Percentiles rank a stretch among this genome's conserved stretches.
Evolutionary conservation across 2,113 vertebrate genomes (phyloP).

Genomic region (Rafetus swinhoei): DNA sequence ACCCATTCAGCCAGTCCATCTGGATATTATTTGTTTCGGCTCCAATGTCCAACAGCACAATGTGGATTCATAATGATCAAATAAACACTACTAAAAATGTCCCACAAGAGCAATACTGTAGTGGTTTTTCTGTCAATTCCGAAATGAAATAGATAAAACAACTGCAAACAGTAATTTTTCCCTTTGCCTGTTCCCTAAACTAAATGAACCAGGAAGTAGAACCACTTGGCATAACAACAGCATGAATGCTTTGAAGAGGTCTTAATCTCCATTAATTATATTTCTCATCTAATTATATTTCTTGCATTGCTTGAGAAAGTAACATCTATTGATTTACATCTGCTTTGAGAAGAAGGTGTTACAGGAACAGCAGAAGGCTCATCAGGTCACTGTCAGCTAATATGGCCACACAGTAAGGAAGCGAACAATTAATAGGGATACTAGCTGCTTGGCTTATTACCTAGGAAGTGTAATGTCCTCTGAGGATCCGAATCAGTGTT

Average conservation of each 20-base stretch:
- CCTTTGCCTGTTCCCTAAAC: background rate
- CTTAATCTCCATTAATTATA: slow-evolving; percentile 56
- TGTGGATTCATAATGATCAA: slow-evolving; percentile 40
- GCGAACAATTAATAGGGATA: slow-evolving; percentile 58
- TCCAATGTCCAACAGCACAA: slow-evolving; percentile 16
- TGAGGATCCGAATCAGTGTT: slow-evolving; percentile 25
- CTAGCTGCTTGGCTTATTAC: slow-evolving; percentile 37
- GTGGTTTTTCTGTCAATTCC: slow-evolving; percentile 42
- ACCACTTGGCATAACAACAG: background rate
- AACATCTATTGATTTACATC: slow-evolving; percentile 67
- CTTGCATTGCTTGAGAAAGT: slow-evolving; percentile 4
- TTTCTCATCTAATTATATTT: slow-evolving; percentile 44
- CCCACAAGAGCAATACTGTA: background rate
- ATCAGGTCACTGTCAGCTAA: slow-evolving; percentile 64
- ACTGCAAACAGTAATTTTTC: slow-evolving; percentile 44
- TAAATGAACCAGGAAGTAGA: background rate
- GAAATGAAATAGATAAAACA: slow-evolving; percentile 22
- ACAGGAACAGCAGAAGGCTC: slow-evolving; percentile 62
- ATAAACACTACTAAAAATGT: slow-evolving; percentile 52
- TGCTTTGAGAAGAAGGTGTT: slow-evolving; percentile 44
- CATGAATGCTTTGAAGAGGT: slow-evolving; percentile 37
- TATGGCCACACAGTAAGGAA: slow-evolving; percentile 45
- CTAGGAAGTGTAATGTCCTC: slow-evolving; percentile 43
- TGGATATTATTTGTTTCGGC: slow-evolving; percentile 34
- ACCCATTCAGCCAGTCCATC: background rate